phyloP scores from a whole-genome alignment of 2,113 vertebrate species.

The Entelurus aequoreus region DNA sequence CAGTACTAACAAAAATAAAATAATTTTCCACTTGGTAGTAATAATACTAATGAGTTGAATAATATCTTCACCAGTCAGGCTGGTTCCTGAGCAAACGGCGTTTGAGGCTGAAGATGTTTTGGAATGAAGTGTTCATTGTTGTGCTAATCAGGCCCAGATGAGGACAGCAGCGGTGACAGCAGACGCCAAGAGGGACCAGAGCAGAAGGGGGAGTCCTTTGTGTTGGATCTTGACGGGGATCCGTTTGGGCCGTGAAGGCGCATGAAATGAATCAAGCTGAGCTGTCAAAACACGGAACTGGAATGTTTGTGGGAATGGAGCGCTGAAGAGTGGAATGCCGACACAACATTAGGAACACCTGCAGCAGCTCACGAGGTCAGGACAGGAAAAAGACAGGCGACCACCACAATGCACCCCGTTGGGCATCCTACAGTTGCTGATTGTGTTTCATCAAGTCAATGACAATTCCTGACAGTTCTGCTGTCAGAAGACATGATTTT shows the following conservation, averaged over 20 bases:
- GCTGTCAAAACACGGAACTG: conserved; percentile 58
- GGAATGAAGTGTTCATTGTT: conserved; percentile 72
- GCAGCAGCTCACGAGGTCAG: background rate
- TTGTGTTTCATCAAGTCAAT: too few relatives aligned
- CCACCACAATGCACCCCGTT: too few relatives aligned
- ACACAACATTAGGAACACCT: background rate
- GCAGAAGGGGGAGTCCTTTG: conserved; percentile 36
- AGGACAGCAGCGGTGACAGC: conserved; percentile 68
- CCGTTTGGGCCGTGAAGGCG: conserved; percentile 53
- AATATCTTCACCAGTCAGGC: too few relatives aligned
- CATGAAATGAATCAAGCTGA: conserved; percentile 56
- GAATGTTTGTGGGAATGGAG: conserved; percentile 54
- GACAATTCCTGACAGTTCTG: too few relatives aligned
- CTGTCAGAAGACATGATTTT: too few relatives aligned
- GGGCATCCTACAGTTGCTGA: too few relatives aligned
- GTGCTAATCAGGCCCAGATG: conserved; percentile 77
- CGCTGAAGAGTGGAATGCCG: background rate
- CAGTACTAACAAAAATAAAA: too few relatives aligned
- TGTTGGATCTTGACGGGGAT: conserved; percentile 56
- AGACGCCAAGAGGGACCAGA: conserved; percentile 52
- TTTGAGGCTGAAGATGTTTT: conserved; percentile 52
- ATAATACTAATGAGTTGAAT: too few relatives aligned
- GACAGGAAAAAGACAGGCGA: background rate
- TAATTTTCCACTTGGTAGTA: too few relatives aligned
- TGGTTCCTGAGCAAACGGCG: too few relatives aligned